Evolutionary conservation across 2,888 invertebrate genomes (phyloP), one percentile per base, ranked within the genome.

Genomic region (Xylota segnis): DNA sequence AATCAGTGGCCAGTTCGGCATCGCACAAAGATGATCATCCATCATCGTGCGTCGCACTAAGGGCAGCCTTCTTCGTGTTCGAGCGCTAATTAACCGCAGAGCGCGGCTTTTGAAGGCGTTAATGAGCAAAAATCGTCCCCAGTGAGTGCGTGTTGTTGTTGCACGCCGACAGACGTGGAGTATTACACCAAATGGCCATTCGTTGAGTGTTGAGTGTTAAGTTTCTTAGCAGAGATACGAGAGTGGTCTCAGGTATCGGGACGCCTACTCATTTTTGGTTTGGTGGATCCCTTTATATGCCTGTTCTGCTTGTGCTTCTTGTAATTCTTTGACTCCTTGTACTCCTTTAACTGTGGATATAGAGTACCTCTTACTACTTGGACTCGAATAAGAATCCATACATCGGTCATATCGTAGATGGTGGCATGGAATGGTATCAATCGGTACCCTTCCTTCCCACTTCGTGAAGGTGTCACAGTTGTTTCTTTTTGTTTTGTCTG

Each of bases 31-130:
- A 32, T 74, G 79, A 71, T 75, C 84, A 84, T 84, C 75, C 84
- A 84, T 84, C 84, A 84, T 84, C 52, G 75, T 45, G 68, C 58
- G 50, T 65, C 75, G 5, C 75, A 75, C 81, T 71, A 84, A 81
- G 79, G 81, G 84, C 84, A 84, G 84, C 84, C 84, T 84, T 84
- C 84, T 71, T 84, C 63, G 75, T 84, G 84, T 84, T 81, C 66
- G 59, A 63, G 63, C 59, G 75, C 84, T 84, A 84, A 84, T 84
- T 84, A 84, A 84, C 84, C 70, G 75, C 81, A 71, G 81, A 78
- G 78, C 70, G 65, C 68, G 59, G 59, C 79, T 84, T 56, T 75
- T 56, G 70, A 84, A 84, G 83, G 83, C 84, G 84, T 84, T 84
- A 84, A 84, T 84, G 84, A 84, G 81, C 75, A 76, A 66, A 81